These are phyloP conservation scores for human DNA, from an alignment of 2,113 vertebrate species.

Conservation along the genomic window DNA sequence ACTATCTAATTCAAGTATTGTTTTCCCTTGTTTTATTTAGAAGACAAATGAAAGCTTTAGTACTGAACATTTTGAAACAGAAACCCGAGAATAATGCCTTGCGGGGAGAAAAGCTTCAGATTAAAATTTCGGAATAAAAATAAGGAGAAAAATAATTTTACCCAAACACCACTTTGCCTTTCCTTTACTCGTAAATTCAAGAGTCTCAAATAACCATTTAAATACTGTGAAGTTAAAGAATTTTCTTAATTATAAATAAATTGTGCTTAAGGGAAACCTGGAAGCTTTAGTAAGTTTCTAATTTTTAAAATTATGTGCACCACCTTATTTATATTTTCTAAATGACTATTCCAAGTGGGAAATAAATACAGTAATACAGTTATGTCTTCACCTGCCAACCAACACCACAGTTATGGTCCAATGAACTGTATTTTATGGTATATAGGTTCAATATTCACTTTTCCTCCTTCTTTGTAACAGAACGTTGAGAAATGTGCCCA, in stretches of 20 bases:
- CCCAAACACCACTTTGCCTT: background rate
- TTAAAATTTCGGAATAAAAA: conserved; percentile 32
- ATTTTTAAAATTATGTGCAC: background rate
- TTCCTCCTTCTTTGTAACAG: background rate
- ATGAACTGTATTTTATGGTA: background rate
- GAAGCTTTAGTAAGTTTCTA: background rate
- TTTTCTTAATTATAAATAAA: conserved; percentile 7
- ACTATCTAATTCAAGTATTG: background rate
- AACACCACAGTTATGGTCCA: background rate
- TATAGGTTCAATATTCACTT: background rate
- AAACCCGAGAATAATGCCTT: background rate
- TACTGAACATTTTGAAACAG: background rate
- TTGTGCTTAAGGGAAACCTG: background rate
- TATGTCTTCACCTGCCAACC: background rate
- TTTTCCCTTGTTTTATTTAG: conserved; percentile 32
- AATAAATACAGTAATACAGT: background rate
- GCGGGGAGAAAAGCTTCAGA: background rate
- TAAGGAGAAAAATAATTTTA: background rate
- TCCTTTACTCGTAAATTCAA: background rate
- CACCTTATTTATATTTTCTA: background rate
- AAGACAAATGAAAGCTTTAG: conserved; percentile 5
- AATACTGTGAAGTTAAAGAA: background rate
- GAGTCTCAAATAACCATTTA: conserved; percentile 15
- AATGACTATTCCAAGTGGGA: background rate
- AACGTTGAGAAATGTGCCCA: background rate